These are phyloP conservation scores for Mythimna loreyi DNA, from an alignment of 2,888 invertebrate genomes.

Conservation along the genomic window DNA sequence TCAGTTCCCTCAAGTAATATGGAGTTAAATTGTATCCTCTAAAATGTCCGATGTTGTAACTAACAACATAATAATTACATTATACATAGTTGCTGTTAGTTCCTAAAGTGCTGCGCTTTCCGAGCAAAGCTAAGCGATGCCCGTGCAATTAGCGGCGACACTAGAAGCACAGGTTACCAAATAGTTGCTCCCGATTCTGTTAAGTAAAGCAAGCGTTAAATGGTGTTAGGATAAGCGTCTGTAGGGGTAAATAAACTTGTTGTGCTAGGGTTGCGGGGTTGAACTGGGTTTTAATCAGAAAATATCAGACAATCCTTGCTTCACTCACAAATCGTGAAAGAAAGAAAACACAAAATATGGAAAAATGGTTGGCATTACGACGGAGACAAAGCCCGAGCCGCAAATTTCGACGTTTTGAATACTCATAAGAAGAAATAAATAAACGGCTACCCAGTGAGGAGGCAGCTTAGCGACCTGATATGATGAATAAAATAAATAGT, in stretches of 20 bases:
- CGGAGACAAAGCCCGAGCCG: no score
- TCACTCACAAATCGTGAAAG: no score
- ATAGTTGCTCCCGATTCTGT: slow-evolving; percentile 25
- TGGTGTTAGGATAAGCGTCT: slow-evolving; percentile 1
- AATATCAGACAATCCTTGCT: no score
- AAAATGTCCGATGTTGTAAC: neutral
- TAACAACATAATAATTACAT: slow-evolving; percentile 13
- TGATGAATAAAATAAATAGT: no score
- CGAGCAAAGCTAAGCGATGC: slow-evolving; percentile 16
- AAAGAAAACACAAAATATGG: no score
- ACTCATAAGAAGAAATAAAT: no score
- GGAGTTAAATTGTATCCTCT: neutral
- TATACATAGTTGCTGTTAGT: slow-evolving; percentile 15
- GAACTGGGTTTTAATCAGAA: no score
- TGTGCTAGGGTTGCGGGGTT: no score
- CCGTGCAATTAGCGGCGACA: slow-evolving; percentile 28
- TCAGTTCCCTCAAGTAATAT: neutral
- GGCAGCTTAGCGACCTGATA: no score
- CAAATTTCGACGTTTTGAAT: no score
- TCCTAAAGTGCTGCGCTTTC: slow-evolving; percentile 18
- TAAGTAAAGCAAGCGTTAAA: slow-evolving; percentile 29
- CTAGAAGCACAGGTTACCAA: slow-evolving; percentile 27
- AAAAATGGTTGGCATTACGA: no score
- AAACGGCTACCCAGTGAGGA: no score
- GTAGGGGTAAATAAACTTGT: neutral